Evolutionary conservation across 2,797 vertebrate species (phyloP).

Genomic region (Rhabdophis nuchalis): DNA sequence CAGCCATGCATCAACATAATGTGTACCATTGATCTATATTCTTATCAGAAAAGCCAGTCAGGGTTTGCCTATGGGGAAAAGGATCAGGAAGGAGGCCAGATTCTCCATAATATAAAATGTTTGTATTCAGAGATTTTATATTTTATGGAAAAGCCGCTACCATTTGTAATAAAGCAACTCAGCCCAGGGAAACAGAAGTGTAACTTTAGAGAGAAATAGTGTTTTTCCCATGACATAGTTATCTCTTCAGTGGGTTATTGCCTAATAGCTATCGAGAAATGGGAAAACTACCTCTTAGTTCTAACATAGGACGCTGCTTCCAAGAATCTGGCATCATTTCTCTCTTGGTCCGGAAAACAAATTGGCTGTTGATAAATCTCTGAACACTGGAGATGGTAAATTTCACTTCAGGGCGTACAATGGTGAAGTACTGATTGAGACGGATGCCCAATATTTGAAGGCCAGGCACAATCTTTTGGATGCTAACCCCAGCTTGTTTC

Average conservation of each 20-base stretch:
- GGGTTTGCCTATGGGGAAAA: not conserved
- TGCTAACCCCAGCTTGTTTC: constrained; percentile 72
- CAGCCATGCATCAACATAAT: not conserved
- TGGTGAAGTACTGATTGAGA: constrained; percentile 74
- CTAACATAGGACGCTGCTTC: constrained; percentile 71
- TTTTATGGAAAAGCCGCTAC: not conserved
- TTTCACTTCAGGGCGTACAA: constrained; percentile 71
- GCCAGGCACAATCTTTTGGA: constrained; percentile 74
- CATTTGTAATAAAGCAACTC: not conserved
- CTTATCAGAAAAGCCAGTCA: not conserved
- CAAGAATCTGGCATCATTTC: constrained; percentile 73
- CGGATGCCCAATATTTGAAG: constrained; percentile 71
- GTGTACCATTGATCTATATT: not conserved
- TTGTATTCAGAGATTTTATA: not conserved
- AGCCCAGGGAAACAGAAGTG: not conserved
- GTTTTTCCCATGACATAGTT: not conserved
- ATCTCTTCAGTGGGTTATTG: not conserved
- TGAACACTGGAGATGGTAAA: constrained; percentile 74
- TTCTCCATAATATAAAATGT: not conserved
- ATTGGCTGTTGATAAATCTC: constrained; percentile 80
- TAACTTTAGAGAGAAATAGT: not conserved
- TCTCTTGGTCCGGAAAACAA: constrained; percentile 75
- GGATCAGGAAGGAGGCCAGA: not conserved
- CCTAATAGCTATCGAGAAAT: not conserved
- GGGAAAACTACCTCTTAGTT: constrained; percentile 69